A percentile compares a stretch with the other conserved stretches of the same genome.
phyloP scores from a whole-genome alignment of 2,888 invertebrate genomes.

The Helleia helle region DNA sequence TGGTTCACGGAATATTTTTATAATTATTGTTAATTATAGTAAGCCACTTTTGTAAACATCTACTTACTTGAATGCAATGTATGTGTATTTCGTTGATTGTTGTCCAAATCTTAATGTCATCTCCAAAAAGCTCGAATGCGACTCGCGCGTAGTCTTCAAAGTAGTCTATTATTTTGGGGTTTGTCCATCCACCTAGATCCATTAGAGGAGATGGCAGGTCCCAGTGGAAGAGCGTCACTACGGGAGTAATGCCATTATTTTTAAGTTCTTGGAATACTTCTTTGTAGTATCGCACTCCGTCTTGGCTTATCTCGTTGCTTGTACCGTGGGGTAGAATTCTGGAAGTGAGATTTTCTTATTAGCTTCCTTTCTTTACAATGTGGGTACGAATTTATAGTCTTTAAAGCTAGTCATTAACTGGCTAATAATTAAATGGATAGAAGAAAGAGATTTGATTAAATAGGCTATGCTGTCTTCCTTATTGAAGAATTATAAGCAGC shows the following conservation, averaged over 20 bases:
- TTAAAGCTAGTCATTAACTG: too few relatives aligned
- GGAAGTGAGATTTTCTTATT: too few relatives aligned
- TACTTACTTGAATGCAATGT: conserved; percentile 60
- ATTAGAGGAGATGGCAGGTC: conserved; percentile 67
- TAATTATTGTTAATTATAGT: too few relatives aligned
- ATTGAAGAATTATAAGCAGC: too few relatives aligned
- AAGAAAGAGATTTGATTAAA: too few relatives aligned
- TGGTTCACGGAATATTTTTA: too few relatives aligned
- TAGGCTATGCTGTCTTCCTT: too few relatives aligned
- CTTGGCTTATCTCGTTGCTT: conserved; percentile 76
- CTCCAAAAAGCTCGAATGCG: conserved; percentile 75
- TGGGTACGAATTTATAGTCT: too few relatives aligned
- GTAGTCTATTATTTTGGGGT: conserved; percentile 64
- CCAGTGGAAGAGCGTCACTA: conserved; percentile 80
- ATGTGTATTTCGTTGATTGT: conserved; percentile 83
- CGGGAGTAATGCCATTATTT: conserved; percentile 77
- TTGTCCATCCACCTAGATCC: conserved; percentile 69
- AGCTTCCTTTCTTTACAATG: too few relatives aligned
- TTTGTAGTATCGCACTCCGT: conserved; percentile 83
- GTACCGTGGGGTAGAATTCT: conserved; percentile 82
- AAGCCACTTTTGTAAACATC: too few relatives aligned
- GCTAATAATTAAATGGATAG: too few relatives aligned
- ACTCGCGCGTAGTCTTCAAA: conserved; percentile 71
- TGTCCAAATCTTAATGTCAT: conserved; percentile 80
- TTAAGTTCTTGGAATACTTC: conserved; percentile 80